Percentiles rank a stretch among this genome's conserved stretches.
phyloP scores from a whole-genome alignment of 2,888 invertebrate genomes.

The Ennomos fuscantarius region DNA sequence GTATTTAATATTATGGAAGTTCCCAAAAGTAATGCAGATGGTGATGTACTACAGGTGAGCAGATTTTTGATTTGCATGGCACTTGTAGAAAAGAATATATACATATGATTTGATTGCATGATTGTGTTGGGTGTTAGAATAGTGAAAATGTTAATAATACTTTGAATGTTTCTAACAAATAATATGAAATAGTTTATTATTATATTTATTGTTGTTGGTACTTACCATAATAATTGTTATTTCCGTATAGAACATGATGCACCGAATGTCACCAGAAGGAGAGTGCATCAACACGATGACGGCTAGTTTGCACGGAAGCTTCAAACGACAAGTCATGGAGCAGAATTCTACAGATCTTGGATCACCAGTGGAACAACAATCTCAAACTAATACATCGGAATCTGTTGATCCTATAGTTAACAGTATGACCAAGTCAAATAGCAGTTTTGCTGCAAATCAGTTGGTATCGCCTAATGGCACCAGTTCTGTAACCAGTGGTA shows the following conservation, averaged over 20 bases:
- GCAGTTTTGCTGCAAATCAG: slow-evolving; percentile 72
- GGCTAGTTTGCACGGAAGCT: slow-evolving; percentile 88
- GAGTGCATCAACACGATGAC: slow-evolving; percentile 86
- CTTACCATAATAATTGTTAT: slow-evolving; percentile 54
- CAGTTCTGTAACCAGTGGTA: slow-evolving; percentile 81
- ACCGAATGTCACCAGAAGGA: slow-evolving; percentile 90
- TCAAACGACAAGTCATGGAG: slow-evolving; percentile 84
- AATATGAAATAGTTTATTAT: no score
- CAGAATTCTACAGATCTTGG: slow-evolving; percentile 67
- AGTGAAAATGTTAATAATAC: slow-evolving; percentile 1
- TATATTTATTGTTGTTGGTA: slow-evolving; percentile 37
- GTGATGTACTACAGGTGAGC: slow-evolving; percentile 77
- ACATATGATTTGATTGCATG: slow-evolving; percentile 40
- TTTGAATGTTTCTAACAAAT: slow-evolving; percentile 51
- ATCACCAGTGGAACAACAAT: slow-evolving; percentile 74
- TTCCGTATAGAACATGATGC: slow-evolving; percentile 87
- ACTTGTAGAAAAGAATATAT: slow-evolving; percentile 24
- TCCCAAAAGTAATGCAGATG: slow-evolving; percentile 65
- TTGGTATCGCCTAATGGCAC: slow-evolving; percentile 80
- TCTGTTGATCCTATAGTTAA: slow-evolving; percentile 72
- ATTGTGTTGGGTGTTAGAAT: slow-evolving; percentile 31
- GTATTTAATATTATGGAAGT: slow-evolving; percentile 68
- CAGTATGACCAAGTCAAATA: slow-evolving; percentile 73
- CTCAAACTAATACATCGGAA: slow-evolving; percentile 74
- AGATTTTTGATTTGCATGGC: slow-evolving; percentile 51